phyloP scores from a whole-genome alignment of 2,113 vertebrate genomes.

The Poeciliopsis prolifica region DNA sequence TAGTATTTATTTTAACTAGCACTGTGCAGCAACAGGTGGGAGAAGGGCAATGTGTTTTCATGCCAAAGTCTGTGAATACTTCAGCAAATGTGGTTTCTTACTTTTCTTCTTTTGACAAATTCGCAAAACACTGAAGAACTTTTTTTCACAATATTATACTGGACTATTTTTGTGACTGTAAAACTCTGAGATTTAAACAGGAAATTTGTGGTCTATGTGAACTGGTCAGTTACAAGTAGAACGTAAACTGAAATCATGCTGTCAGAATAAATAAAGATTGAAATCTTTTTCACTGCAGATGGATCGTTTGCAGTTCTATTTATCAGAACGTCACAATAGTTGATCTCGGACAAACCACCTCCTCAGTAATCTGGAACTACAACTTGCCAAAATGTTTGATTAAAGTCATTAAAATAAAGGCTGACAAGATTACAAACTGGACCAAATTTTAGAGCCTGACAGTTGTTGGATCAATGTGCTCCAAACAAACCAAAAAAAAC shows the following conservation, averaged over 20 bases:
- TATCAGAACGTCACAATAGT: background rate
- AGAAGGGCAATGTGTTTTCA: background rate
- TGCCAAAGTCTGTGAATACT: no score
- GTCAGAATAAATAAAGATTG: background rate
- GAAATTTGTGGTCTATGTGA: background rate
- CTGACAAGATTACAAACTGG: background rate
- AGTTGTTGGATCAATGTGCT: conserved; percentile 5
- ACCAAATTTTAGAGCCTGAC: background rate
- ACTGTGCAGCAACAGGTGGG: background rate
- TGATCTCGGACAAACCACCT: background rate
- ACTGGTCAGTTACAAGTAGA: background rate
- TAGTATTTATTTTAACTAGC: no score
- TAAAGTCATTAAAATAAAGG: background rate
- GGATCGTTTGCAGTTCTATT: background rate
- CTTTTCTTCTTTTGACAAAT: no score
- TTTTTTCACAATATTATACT: no score
- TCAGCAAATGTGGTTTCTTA: no score
- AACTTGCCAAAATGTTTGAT: background rate
- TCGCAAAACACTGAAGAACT: no score
- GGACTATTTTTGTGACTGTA: background rate
- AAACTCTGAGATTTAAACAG: background rate
- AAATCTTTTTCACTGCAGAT: background rate
- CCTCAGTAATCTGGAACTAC: background rate
- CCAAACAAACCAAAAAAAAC: background rate
- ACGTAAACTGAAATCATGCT: background rate